Evolutionary conservation across 2,888 invertebrate species (phyloP).

Genomic region (Carpatolechia fugitivella): DNA sequence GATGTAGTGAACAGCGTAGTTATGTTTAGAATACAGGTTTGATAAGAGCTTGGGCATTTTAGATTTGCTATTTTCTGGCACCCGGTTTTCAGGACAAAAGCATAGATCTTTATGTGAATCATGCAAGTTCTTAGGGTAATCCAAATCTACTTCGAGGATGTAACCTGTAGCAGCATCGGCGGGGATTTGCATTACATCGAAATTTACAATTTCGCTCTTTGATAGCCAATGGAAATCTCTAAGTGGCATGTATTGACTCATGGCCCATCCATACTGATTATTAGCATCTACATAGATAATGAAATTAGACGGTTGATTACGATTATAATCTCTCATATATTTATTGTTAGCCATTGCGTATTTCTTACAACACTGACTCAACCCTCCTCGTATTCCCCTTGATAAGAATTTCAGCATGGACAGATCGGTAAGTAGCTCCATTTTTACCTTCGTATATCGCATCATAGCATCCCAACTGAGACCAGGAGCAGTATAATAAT

Average conservation of each 20-base stretch:
- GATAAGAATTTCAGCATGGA: slow-evolving; percentile 3
- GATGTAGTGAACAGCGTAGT: slow-evolving; percentile 17
- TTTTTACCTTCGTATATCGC: not conserved
- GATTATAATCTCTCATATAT: slow-evolving; percentile 11
- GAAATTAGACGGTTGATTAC: slow-evolving; percentile 19
- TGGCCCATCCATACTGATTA: slow-evolving; percentile 37
- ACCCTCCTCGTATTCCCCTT: slow-evolving; percentile 11
- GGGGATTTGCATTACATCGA: not conserved
- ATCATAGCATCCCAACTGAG: slow-evolving; percentile 18
- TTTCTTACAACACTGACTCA: not conserved
- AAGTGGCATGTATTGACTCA: slow-evolving; percentile 31
- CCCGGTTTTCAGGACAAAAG: slow-evolving; percentile 16
- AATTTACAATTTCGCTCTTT: slow-evolving; percentile 14
- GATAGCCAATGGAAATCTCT: slow-evolving; percentile 24
- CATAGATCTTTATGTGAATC: slow-evolving; percentile 16
- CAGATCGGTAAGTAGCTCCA: slow-evolving; percentile 4
- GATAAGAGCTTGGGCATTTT: slow-evolving; percentile 14
- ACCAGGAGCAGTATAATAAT: slow-evolving; percentile 16
- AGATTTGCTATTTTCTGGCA: not conserved
- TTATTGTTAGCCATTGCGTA: slow-evolving; percentile 14
- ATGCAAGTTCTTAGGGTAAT: slow-evolving; percentile 18
- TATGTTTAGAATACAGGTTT: slow-evolving; percentile 14
- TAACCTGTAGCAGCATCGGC: slow-evolving; percentile 5
- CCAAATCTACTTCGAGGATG: slow-evolving; percentile 20
- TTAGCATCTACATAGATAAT: slow-evolving; percentile 35